phyloP scores from a whole-genome alignment of 2,888 invertebrate genomes.

The Andrena dorsata region DNA sequence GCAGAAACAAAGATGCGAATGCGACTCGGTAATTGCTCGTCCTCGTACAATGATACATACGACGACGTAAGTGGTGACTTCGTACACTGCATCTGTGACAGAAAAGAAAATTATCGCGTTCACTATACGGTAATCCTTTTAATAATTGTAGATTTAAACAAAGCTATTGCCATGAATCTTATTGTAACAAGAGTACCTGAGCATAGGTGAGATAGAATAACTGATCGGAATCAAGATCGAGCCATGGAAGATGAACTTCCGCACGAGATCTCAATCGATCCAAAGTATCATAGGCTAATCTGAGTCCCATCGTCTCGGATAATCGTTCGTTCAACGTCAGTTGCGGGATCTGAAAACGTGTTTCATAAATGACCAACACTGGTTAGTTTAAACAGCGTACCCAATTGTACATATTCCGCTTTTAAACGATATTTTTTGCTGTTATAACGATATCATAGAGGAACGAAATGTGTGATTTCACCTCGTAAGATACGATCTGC shows the following conservation, averaged over 20 bases:
- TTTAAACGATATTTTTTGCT: slow-evolving; percentile 26
- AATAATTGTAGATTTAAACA: slow-evolving; percentile 37
- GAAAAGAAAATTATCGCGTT: slow-evolving; percentile 13
- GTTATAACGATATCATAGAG: slow-evolving; percentile 16
- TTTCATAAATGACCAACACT: background rate
- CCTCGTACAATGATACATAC: slow-evolving; percentile 72
- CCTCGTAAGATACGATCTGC: slow-evolving; percentile 67
- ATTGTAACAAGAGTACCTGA: slow-evolving; percentile 75
- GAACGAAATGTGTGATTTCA: slow-evolving; percentile 42
- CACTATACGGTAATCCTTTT: slow-evolving; percentile 17
- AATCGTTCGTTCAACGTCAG: slow-evolving; percentile 76
- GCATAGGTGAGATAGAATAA: slow-evolving; percentile 77
- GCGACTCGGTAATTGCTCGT: slow-evolving; percentile 72
- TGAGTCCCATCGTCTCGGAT: slow-evolving; percentile 75
- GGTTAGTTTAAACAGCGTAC: background rate
- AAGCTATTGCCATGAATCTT: slow-evolving; percentile 51
- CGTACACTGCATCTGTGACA: slow-evolving; percentile 76
- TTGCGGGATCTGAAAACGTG: slow-evolving; percentile 68
- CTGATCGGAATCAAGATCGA: slow-evolving; percentile 67
- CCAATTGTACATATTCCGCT: slow-evolving; percentile 13
- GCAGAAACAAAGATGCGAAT: slow-evolving; percentile 69
- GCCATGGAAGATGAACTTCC: slow-evolving; percentile 72
- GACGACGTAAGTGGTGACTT: slow-evolving; percentile 75
- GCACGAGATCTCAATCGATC: slow-evolving; percentile 58
- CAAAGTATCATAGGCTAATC: slow-evolving; percentile 78